Percentiles rank a stretch among this genome's conserved stretches.
These are phyloP conservation scores for Periphyllus acericola DNA, from an alignment of 2,888 invertebrate species.

Conservation along the genomic window DNA sequence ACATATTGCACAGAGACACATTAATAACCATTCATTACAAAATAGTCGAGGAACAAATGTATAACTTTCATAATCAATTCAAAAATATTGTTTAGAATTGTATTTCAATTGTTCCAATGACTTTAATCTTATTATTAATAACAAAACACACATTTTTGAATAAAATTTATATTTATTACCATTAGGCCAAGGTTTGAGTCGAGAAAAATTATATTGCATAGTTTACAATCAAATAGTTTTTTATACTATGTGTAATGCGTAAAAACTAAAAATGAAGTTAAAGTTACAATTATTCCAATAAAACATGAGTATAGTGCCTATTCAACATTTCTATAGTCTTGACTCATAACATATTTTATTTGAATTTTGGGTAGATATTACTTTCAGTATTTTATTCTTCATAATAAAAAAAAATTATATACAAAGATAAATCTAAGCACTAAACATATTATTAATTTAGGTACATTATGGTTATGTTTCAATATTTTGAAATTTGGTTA, in stretches of 20 bases:
- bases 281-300: not conserved
- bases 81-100: not conserved
- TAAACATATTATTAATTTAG: too few relatives aligned
- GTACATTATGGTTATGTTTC: too few relatives aligned
- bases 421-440: too few relatives aligned
- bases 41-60: not conserved
- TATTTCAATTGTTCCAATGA: not conserved
- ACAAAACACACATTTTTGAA: too few relatives aligned
- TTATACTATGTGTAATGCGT: too few relatives aligned
- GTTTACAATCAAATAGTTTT: not conserved
- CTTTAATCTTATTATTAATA: too few relatives aligned
- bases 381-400: too few relatives aligned
- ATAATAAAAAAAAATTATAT: too few relatives aligned
- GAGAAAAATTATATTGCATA: not conserved
- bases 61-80: not conserved
- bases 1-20: not conserved
- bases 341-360: too few relatives aligned
- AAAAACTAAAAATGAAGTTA: not conserved
- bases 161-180: slow-evolving; percentile 2
- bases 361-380: too few relatives aligned
- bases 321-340: not conserved
- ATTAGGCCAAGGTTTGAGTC: not conserved
- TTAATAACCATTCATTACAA: not conserved
- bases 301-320: not conserved
- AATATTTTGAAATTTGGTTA: too few relatives aligned